phyloP scores from a whole-genome alignment of 2,888 invertebrate species.

The Rotaria socialis region DNA sequence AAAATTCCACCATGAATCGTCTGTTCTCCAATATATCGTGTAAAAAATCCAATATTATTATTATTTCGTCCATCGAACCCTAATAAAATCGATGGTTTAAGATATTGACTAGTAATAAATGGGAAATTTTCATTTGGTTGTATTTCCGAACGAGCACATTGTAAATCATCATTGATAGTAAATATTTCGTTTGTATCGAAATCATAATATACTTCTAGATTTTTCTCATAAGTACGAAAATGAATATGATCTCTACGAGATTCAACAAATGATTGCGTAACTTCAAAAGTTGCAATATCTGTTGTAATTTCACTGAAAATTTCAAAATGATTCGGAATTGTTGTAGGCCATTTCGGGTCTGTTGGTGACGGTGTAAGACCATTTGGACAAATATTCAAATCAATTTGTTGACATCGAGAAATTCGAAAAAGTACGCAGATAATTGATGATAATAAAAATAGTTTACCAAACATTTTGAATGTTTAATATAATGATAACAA shows the following conservation, averaged over 20 bases:
- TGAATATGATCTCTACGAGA: neutral
- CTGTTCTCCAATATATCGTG: neutral
- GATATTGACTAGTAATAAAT: neutral
- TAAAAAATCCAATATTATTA: neutral
- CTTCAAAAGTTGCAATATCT: neutral
- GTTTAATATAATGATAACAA: neutral
- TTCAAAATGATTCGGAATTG: neutral
- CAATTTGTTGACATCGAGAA: neutral
- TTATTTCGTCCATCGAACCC: neutral
- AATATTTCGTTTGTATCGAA: neutral
- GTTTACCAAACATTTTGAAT: neutral
- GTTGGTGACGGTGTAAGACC: neutral
- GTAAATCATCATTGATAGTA: neutral
- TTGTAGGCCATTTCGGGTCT: neutral
- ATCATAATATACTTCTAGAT: neutral
- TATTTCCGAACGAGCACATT: neutral
- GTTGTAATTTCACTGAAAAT: neutral
- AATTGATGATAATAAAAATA: neutral
- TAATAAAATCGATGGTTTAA: constrained; percentile 9
- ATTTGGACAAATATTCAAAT: neutral
- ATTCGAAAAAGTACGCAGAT: neutral
- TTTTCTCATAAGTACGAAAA: neutral
- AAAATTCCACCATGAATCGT: neutral
- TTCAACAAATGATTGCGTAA: neutral
- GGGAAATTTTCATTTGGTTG: neutral